Evolutionary conservation across 1,140 invertebrate species (phyloP), one percentile per base, ranked within the genome.

Genomic region (Sitobion miscanthi): DNA sequence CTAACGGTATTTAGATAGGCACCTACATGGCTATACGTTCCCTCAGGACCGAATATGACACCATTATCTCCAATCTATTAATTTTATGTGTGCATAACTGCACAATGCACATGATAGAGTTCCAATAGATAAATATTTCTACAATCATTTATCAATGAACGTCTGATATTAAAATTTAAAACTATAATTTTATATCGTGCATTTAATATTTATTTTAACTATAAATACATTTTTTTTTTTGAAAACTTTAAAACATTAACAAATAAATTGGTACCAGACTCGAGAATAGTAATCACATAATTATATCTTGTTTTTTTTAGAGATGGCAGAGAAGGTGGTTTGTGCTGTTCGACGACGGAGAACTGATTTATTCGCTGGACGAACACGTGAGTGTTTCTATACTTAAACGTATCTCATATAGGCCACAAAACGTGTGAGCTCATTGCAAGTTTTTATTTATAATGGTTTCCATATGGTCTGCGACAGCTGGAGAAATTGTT

Each of bases 321-420:
- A 96, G 98, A 96, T 99, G 99, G 99, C 99, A 99, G 95, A 96
- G 98, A 95, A 96, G 99, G 95, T 99, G 98, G 97, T 99, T 99
- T 96, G 97, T 99, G n/a, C 96, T 99, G 17, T 99, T 99, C 96
- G 98, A 99, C 95, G 98, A 99, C 95, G 99, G 98, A 62, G 98
- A 99, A 95, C 96, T 99, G 25, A 99, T 98, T 86, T 99, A 99
- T 95, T 98, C 98, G 8, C 96, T 99, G 94, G 99, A 99, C 96
- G 98, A 99, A 96, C 98, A 99, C 96, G 98, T 99, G 96, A 98
- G 98, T 98, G 25, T 93, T 94, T 49, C 30, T 90, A 93, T 94
- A 94, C 86, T 69, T 90, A 62, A 62, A 57, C 49, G 52, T 90
- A 49, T 69, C 11, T 90, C 35, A 69, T 90, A 93, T 86, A 54